Base-by-base conservation (phyloP, 2,888 invertebrate genomes). In the Leptopilina myrica region DNA sequence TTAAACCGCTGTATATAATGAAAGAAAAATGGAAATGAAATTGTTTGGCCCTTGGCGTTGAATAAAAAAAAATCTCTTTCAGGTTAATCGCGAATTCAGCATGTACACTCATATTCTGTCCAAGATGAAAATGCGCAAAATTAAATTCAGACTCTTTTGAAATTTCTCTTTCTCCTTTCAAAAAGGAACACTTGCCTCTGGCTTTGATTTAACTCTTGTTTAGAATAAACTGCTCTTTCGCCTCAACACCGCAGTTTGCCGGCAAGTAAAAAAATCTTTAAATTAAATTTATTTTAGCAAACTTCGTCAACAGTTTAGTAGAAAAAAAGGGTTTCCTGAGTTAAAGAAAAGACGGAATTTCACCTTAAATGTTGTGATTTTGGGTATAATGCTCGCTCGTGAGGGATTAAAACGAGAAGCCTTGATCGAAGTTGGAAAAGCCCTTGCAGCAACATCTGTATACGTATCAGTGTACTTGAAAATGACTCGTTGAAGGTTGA, bases 401-500 rank as follows among this genome's bases (percentile, higher is more conserved):
- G 12, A 11, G 12, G 5, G 49, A 12, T 49, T 67, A 20, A 43
- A 49, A 53, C 26, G 46, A 49, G 56, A 53, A 53, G 8, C 33
- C 56, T 73, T 73, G 56, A n/a, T 15, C 4, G n/a, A 59, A 73
- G 73, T 73, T 73, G 26, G 56, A 59, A 56, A 59, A 59, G 33
- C 73, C 73, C 73, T 56, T 33, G n/a, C 6, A 73, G 15, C 73
- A 40, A 73, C 56, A 56, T 73, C 56, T 73, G 40, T 56, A 59
- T 56, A 59, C 56, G 33, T 33, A 73, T 33, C 56, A 33, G 15
- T 59, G 56, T 73, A 73, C 73, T 59, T 73, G 73, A 59, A 73
- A 73, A 56, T 73, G 73, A 73, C 73, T 73, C 56, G 56, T 56
- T n/a, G 73, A 73, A 73, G 15, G 56, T 73, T 73, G 56, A 73